These are phyloP conservation scores for Scaptomyza parva DNA, from an alignment of 2,888 invertebrate species.

Conservation along the genomic window DNA sequence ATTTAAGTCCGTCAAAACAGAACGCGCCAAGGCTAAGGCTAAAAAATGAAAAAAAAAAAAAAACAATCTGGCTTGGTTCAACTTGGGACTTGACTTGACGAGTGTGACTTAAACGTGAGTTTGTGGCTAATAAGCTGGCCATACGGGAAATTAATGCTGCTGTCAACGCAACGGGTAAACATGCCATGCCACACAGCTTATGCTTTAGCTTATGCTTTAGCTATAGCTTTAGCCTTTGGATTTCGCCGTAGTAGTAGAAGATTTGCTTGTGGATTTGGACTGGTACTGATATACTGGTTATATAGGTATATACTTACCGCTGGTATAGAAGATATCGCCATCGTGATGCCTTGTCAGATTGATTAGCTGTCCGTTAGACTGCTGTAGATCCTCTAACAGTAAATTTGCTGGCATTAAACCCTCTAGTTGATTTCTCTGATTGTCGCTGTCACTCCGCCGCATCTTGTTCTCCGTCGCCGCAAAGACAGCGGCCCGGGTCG, in stretches of 20 bases:
- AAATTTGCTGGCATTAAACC: conserved; percentile 76
- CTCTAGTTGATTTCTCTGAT: conserved; percentile 49
- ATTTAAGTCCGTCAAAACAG: conserved; percentile 68
- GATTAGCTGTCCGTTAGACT: conserved; percentile 77
- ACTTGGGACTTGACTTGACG: conserved; percentile 7
- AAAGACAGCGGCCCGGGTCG: conserved; percentile 58
- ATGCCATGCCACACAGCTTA: conserved; percentile 51
- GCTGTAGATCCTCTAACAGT: conserved; percentile 81
- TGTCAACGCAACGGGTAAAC: conserved; percentile 55
- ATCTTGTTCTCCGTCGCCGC: conserved; percentile 37
- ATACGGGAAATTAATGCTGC: conserved; percentile 69
- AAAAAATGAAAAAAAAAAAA: conserved; percentile 1
- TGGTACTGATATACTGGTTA: conserved; percentile 11
- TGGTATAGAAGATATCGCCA: conserved; percentile 84
- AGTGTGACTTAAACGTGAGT: conserved; percentile 20
- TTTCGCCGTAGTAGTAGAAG: conserved; percentile 1
- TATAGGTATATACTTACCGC: conserved; percentile 80
- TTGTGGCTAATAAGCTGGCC: conserved; percentile 46
- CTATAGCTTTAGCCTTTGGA: conserved; percentile 12
- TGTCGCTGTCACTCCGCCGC: conserved; percentile 36
- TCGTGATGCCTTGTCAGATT: conserved; percentile 85
- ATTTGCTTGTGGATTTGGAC: conserved; percentile 13
- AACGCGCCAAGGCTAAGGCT: conserved; percentile 30
- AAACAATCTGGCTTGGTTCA: conserved; percentile 16
- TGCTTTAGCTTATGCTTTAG: conserved; percentile 3